Percentiles rank a stretch among this genome's conserved stretches.
These are phyloP conservation scores for Condylura cristata DNA, from an alignment of 2,113 vertebrate species.

Conservation along the genomic window DNA sequence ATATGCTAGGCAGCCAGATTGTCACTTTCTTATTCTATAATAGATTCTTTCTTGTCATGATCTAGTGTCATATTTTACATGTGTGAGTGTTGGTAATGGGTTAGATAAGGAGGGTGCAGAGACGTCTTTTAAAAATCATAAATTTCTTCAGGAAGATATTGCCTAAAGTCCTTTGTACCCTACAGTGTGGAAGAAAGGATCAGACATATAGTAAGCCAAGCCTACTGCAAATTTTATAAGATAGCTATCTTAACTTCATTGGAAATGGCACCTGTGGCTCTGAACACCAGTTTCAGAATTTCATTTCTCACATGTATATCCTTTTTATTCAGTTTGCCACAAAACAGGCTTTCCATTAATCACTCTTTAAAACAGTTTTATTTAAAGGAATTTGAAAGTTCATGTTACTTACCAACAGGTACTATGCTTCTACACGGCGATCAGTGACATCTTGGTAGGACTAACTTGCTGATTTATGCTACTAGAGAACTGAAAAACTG, in stretches of 20 bases:
- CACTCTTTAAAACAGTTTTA: neutral
- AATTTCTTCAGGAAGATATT: neutral
- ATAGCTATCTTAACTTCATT: neutral
- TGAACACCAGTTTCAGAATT: constrained; percentile 30
- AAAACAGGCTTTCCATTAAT: neutral
- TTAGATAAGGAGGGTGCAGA: neutral
- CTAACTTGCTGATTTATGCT: neutral
- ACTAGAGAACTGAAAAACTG: neutral
- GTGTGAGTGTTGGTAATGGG: neutral
- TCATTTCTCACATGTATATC: neutral
- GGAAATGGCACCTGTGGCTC: neutral
- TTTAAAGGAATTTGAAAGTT: constrained; percentile 33
- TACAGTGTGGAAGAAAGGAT: neutral
- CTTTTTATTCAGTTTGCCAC: neutral
- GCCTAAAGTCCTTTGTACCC: neutral
- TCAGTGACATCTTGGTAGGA: neutral
- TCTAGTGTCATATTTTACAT: neutral
- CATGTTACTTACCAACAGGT: neutral
- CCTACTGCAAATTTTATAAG: neutral
- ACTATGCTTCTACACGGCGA: neutral
- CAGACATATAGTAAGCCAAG: neutral
- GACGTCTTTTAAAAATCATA: neutral
- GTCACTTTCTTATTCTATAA: neutral
- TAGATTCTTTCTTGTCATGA: neutral
- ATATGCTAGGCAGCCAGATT: neutral